These are phyloP conservation scores for Alloplasta piceator DNA, from an alignment of 2,888 invertebrate species.

Conservation along the genomic window DNA sequence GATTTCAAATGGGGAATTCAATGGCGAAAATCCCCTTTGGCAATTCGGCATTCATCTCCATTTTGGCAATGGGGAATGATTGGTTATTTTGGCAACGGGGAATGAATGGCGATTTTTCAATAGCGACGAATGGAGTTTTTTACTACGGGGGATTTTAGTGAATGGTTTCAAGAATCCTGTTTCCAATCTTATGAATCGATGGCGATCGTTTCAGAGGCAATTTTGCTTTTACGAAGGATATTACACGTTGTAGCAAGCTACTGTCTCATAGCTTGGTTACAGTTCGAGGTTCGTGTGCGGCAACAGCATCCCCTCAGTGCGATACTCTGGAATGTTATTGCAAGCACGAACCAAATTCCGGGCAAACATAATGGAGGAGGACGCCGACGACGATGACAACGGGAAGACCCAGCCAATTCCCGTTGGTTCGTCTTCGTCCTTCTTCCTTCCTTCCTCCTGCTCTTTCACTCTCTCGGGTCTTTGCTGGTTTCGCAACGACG, in stretches of 20 bases:
- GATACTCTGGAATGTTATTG: slow-evolving; percentile 62
- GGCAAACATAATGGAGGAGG: slow-evolving; percentile 50
- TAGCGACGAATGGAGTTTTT: too few species aligned
- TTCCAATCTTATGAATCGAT: slow-evolving; percentile 4
- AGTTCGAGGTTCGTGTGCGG: slow-evolving; percentile 35
- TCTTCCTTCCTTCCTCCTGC: slow-evolving; percentile 20
- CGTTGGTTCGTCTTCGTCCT: slow-evolving; percentile 13
- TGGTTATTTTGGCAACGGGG: too few species aligned
- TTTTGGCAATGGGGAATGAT: too few species aligned
- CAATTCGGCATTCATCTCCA: too few species aligned
- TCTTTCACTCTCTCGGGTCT: slow-evolving; percentile 12
- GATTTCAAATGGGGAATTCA: too few species aligned
- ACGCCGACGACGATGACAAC: slow-evolving; percentile 25
- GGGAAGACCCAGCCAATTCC: slow-evolving; percentile 31
- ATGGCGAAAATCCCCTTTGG: too few species aligned
- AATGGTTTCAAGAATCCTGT: neutral
- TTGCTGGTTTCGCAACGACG: slow-evolving; percentile 25
- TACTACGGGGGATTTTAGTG: neutral
- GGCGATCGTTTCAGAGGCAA: slow-evolving; percentile 2
- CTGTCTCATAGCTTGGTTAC: slow-evolving; percentile 27
- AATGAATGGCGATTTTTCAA: too few species aligned
- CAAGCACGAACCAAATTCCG: slow-evolving; percentile 63
- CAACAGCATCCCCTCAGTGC: slow-evolving; percentile 32
- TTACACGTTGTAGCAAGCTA: slow-evolving; percentile 5
- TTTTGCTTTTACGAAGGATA: slow-evolving; percentile 12